Conservation (phyloP, 2,888 invertebrate genomes). For the Lasioglossum lativentre region DNA sequence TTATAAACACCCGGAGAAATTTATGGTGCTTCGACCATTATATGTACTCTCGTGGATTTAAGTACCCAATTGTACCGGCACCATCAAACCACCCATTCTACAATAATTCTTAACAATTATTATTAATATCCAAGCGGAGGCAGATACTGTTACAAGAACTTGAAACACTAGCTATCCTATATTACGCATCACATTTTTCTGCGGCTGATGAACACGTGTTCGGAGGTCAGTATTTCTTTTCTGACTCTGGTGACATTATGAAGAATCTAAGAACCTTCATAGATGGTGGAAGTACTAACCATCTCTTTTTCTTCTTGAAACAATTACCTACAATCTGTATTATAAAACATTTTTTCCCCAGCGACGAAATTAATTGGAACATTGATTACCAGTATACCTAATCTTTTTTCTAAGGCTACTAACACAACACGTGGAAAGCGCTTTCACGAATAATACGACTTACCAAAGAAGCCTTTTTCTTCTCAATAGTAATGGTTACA, state of each 20-base stretch:
- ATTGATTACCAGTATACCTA: no score
- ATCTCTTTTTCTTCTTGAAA: no score
- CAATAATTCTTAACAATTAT: not conserved
- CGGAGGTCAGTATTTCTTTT: no score
- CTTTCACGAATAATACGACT: not conserved
- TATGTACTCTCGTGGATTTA: not conserved
- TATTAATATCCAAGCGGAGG: not conserved
- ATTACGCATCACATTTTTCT: not conserved
- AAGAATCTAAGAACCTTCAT: no score
- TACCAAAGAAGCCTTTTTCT: not conserved
- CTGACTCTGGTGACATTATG: no score
- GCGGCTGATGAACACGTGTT: not conserved
- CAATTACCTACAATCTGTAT: no score
- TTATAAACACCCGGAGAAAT: conserved; percentile 1
- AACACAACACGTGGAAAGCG: not conserved
- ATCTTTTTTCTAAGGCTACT: not conserved
- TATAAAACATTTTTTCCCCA: not conserved
- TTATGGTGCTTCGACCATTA: not conserved
- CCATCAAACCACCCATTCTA: not conserved
- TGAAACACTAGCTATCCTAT: not conserved
- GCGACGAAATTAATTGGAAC: no score
- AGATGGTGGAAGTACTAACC: no score
- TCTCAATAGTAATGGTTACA: not conserved
- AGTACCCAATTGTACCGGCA: not conserved
- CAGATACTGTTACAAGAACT: not conserved